phyloP scores from a whole-genome alignment of 35 echinoderm and acorn worm species.

The Ophioderma brevispina region DNA sequence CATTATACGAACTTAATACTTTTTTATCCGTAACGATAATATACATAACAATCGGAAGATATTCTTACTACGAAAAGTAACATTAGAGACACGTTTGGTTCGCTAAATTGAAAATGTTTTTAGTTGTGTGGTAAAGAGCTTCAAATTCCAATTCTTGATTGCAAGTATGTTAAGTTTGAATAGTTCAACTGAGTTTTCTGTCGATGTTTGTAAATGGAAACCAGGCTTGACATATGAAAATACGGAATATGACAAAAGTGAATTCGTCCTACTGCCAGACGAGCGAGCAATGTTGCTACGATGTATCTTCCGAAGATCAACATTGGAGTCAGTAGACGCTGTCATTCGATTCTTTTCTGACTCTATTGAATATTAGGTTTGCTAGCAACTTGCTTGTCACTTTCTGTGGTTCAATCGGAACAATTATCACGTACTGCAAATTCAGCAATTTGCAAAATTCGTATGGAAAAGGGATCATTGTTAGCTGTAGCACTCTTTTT shows the following conservation, averaged over 20 bases:
- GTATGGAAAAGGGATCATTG: not conserved
- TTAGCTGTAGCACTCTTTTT: not conserved
- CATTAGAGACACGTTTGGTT: not conserved
- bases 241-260: not conserved
- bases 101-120: not conserved
- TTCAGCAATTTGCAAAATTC: not conserved
- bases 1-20: not conserved
- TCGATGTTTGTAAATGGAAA: not conserved
- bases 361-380: not conserved
- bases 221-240: not conserved
- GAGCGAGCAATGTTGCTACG: not conserved
- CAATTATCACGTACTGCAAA: not conserved
- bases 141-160: not conserved
- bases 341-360: no score
- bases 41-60: not conserved
- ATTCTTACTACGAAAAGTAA: not conserved
- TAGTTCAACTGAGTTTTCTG: not conserved
- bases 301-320: not conserved
- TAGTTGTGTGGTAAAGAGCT: not conserved
- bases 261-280: not conserved
- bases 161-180: not conserved
- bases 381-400: not conserved
- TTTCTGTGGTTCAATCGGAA: not conserved
- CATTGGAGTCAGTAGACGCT: not conserved
- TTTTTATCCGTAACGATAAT: not conserved